phyloP scores from a whole-genome alignment of 1,140 invertebrate genomes.

The Bombyx mandarina region DNA sequence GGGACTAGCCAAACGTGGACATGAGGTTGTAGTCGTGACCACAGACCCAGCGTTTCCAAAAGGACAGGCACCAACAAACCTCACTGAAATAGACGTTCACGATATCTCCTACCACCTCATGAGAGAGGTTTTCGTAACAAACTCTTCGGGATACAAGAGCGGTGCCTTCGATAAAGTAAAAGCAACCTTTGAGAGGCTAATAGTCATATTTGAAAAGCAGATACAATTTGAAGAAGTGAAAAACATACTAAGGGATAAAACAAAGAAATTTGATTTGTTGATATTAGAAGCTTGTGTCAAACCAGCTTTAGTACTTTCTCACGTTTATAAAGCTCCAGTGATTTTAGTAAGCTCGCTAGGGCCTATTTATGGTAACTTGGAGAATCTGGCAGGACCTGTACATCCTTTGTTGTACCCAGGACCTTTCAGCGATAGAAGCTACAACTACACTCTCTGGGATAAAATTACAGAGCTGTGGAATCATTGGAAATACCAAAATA shows the following conservation, averaged over 20 bases:
- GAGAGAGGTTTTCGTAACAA: slow-evolving; percentile 15
- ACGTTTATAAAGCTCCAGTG: slow-evolving; percentile 49
- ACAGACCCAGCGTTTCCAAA: slow-evolving; percentile 1
- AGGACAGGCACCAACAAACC: background rate
- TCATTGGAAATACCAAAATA: background rate
- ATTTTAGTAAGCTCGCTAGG: slow-evolving; percentile 46
- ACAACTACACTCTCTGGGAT: background rate
- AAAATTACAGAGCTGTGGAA: background rate
- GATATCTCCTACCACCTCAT: background rate
- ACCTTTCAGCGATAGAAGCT: background rate
- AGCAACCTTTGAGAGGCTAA: slow-evolving; percentile 8
- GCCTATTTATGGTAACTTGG: slow-evolving; percentile 5
- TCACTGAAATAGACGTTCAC: slow-evolving; percentile 1
- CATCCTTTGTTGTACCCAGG: slow-evolving; percentile 1
- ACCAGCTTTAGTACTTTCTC: slow-evolving; percentile 32
- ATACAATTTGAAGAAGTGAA: slow-evolving; percentile 25
- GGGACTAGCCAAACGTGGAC: background rate
- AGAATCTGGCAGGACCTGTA: background rate
- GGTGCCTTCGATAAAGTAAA: slow-evolving; percentile 5
- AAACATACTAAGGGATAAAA: slow-evolving; percentile 28
- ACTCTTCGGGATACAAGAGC: slow-evolving; percentile 12
- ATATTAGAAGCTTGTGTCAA: slow-evolving; percentile 29
- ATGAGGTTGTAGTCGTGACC: background rate
- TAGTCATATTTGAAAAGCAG: slow-evolving; percentile 22
- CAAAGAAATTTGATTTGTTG: slow-evolving; percentile 38